Evolutionary conservation across 2,113 vertebrate species (phyloP).

Genomic region (pig (Sus scrofa)): T2T-Sscrofa CM000824.6:75586501-75587000

Average conservation of each 20-base stretch:
- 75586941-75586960: neutral
- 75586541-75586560: conserved; percentile 34
- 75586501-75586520: conserved; percentile 50
- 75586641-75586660: conserved; percentile 26
- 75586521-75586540: conserved; percentile 5
- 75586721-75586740: conserved; percentile 36
- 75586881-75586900: neutral
- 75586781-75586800: neutral
- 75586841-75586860: neutral
- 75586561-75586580: conserved; percentile 32
- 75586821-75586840: neutral
- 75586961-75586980: neutral
- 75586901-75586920: conserved; percentile 33
- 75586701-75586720: neutral
- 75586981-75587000: neutral
- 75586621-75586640: conserved; percentile 15
- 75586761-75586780: neutral
- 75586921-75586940: neutral
- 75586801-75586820: neutral
- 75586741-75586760: neutral
- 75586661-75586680: neutral
- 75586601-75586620: conserved; percentile 11
- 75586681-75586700: neutral
- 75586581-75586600: neutral
- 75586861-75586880: conserved; percentile 15